Evolutionary conservation across 2,888 invertebrate species (phyloP).

Genomic region (Amphipyra berbera): DNA sequence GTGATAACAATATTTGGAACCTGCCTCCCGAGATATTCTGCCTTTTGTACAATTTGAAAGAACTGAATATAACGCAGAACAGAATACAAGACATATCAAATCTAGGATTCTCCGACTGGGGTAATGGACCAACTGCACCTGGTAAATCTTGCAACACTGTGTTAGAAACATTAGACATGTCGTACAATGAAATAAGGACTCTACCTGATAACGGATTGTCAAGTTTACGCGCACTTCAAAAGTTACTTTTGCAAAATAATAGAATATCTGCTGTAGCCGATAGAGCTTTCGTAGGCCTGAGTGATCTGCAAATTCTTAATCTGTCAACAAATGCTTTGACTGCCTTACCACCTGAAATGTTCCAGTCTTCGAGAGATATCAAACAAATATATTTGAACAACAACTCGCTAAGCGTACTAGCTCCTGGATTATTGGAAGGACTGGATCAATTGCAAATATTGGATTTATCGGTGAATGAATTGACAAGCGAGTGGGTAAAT

Average conservation of each 20-base stretch:
- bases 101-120: conserved; percentile 93
- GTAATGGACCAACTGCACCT: conserved; percentile 91
- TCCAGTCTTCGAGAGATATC: conserved; percentile 93
- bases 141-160: conserved; percentile 93
- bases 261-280: conserved; percentile 93
- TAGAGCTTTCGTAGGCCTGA: conserved; percentile 93
- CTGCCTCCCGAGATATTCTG: conserved; percentile 93
- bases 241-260: conserved; percentile 94
- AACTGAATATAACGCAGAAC: conserved; percentile 93
- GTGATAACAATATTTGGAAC: conserved; percentile 94
- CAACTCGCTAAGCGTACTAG: conserved; percentile 93
- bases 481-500: conserved; percentile 94
- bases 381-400: conserved; percentile 93
- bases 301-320: conserved; percentile 92
- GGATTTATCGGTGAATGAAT: conserved; percentile 93
- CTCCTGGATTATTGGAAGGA: conserved; percentile 93
- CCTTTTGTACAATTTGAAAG: conserved; percentile 91
- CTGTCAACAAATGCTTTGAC: conserved; percentile 94
- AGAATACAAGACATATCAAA: conserved; percentile 94
- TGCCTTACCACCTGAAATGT: conserved; percentile 94
- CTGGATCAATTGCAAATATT: conserved; percentile 93
- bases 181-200: conserved; percentile 92
- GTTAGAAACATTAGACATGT: conserved; percentile 93
- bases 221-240: conserved; percentile 92
- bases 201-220: conserved; percentile 93